Conservation (phyloP, 2,113 vertebrate genomes). For the Ellobius talpinus region DNA sequence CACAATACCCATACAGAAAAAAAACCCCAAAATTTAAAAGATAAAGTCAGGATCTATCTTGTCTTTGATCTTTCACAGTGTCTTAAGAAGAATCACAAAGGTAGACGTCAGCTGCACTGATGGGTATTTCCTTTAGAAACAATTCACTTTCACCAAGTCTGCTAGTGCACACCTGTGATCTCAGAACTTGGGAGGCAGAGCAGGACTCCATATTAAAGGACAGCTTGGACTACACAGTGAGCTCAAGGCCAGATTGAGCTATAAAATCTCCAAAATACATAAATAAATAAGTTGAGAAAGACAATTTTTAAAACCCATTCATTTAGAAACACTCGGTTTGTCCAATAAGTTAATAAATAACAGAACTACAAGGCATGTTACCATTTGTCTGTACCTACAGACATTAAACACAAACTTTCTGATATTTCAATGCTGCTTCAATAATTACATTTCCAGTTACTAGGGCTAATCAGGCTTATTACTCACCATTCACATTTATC, state of each 20-base stretch:
- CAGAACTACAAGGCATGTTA: neutral
- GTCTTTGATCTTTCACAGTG: slow-evolving; percentile 33
- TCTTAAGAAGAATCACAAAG: slow-evolving; percentile 50
- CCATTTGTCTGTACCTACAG: neutral
- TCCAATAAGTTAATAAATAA: slow-evolving; percentile 32
- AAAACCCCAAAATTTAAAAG: neutral
- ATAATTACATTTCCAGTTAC: slow-evolving; percentile 65
- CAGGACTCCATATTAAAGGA: neutral
- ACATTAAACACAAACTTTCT: slow-evolving; percentile 46
- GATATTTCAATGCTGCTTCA: slow-evolving; percentile 39
- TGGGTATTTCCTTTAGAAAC: slow-evolving; percentile 9
- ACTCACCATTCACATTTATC: slow-evolving; percentile 61
- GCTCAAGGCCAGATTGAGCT: neutral
- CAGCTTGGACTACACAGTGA: neutral
- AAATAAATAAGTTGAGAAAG: neutral
- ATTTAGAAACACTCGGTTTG: slow-evolving; percentile 45
- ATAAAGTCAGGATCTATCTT: slow-evolving; percentile 9
- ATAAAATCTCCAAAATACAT: neutral
- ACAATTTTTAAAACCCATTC: slow-evolving; percentile 5
- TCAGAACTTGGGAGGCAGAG: neutral
- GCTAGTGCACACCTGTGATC: neutral
- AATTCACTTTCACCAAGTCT: neutral
- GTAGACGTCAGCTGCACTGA: neutral
- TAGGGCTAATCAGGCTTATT: slow-evolving; percentile 46
- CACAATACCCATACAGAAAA: neutral